Conservation (phyloP, 2,113 vertebrate species). For the Malurus elegans region DNA sequence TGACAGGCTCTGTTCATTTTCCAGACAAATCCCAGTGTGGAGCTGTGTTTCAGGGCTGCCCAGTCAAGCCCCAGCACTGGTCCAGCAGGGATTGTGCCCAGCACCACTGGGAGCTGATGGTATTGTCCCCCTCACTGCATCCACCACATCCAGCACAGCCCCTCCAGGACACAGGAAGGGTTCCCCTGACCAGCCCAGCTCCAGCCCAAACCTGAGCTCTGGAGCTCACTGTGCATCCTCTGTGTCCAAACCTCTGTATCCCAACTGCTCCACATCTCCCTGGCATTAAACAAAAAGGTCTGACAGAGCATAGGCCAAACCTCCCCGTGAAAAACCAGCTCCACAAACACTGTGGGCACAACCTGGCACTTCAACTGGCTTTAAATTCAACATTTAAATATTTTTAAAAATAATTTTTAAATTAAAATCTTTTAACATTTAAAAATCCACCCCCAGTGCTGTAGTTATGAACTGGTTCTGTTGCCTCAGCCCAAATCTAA, state of each 20-base stretch:
- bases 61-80: not conserved
- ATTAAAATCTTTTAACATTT: not conserved
- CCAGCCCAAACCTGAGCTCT: not conserved
- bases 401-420: no score
- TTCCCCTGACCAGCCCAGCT: not conserved
- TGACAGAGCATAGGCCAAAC: not conserved
- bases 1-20: not conserved
- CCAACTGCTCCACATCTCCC: not conserved
- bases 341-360: not conserved
- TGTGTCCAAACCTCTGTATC: not conserved
- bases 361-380: not conserved
- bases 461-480: rapidly evolving
- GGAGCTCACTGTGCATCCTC: not conserved
- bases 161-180: not conserved
- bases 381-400: not conserved
- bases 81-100: not conserved
- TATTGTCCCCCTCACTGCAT: not conserved
- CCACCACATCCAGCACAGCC: not conserved
- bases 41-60: not conserved
- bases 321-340: rapidly evolving
- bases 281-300: not conserved
- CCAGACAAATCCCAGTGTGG: not conserved
- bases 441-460: not conserved
- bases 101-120: not conserved
- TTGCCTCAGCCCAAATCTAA: not conserved